Percentiles rank a stretch among this genome's conserved stretches.
These are phyloP conservation scores for Cetonia aurata DNA, from an alignment of 2,888 invertebrate species.

Conservation along the genomic window DNA sequence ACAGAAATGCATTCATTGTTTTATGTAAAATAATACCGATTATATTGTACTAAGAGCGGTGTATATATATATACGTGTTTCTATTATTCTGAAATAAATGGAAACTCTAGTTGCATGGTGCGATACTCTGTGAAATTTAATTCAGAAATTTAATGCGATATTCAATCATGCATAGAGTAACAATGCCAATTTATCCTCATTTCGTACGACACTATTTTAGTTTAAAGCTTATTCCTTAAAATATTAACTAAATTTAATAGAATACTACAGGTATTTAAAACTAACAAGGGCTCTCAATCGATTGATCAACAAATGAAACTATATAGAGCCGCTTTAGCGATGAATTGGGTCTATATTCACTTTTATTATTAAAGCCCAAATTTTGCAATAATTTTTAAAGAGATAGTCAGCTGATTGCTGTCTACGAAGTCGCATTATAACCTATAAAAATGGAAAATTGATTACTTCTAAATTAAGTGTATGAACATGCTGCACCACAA, in stretches of 20 bases:
- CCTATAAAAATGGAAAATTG: too few relatives aligned
- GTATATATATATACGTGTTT: not conserved
- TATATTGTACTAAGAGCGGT: too few relatives aligned
- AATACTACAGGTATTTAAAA: not conserved
- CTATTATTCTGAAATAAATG: constrained; percentile 6
- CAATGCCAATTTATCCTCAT: constrained; percentile 1
- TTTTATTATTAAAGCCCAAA: too few relatives aligned
- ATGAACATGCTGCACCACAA: too few relatives aligned
- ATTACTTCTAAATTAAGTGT: too few relatives aligned
- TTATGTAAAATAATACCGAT: too few relatives aligned
- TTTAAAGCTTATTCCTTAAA: constrained; percentile 2
- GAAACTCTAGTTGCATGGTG: not conserved
- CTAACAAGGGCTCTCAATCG: not conserved
- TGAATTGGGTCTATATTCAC: too few relatives aligned
- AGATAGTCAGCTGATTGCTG: too few relatives aligned
- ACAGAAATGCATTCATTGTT: too few relatives aligned
- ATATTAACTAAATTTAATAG: not conserved
- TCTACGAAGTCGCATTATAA: too few relatives aligned
- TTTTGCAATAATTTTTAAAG: too few relatives aligned
- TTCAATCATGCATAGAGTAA: constrained; percentile 1
- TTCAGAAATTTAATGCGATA: constrained; percentile 2
- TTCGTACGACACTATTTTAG: not conserved
- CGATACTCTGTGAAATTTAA: constrained; percentile 14
- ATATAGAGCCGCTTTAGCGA: too few relatives aligned
- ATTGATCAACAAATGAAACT: not conserved